Base-by-base conservation (phyloP, 1,140 invertebrate genomes). In the Drosophila aff. region DNA sequence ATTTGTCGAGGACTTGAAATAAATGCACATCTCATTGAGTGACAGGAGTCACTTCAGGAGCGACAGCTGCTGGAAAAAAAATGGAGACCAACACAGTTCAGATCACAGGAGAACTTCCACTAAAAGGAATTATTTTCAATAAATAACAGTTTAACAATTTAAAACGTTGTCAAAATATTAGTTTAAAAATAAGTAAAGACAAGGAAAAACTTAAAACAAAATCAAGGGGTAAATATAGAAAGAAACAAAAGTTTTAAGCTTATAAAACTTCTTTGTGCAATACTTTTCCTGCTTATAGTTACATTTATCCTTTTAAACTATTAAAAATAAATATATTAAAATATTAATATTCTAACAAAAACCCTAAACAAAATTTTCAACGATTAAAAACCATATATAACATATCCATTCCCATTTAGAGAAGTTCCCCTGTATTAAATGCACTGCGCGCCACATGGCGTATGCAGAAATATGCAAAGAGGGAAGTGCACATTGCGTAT, bases 401-500 rank as follows among this genome's bases (percentile, higher is more conserved):
- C 9, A 43, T 18, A 55, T 4, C 0, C 9, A 43, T 21, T 67
- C 6, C 23, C 2, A 2, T 21, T 71, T 38, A 31, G 3, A 15
- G 15, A 46, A 33, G 28, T 43, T 31, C 5, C 4, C 26, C 67
- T 67, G 67, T 69, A 53, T 52, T 36, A 69, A 52, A 67, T 44
- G 38, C 43, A 59, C 16, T 18, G 46, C 31, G 61, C 73, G 31
- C 40, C 40, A 69, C 43, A 77, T 49, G 63, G 75, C 43, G 38
- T 71, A 83, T 83, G 80, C 71, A 79, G 68, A 79, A 82, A 73
- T 87, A 82, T 76, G 76, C 57, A 76, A 57, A 76, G 52, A 18
- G 60, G 31, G 23, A 64, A 72, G 3, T 60, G 55, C 69, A 72
- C 15, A 79, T 71, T 72, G 59, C 76, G 76, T 79, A 59, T 79